Conservation (phyloP, 1,140 invertebrate species). For the Tetranychus cinnabarinus region DNA sequence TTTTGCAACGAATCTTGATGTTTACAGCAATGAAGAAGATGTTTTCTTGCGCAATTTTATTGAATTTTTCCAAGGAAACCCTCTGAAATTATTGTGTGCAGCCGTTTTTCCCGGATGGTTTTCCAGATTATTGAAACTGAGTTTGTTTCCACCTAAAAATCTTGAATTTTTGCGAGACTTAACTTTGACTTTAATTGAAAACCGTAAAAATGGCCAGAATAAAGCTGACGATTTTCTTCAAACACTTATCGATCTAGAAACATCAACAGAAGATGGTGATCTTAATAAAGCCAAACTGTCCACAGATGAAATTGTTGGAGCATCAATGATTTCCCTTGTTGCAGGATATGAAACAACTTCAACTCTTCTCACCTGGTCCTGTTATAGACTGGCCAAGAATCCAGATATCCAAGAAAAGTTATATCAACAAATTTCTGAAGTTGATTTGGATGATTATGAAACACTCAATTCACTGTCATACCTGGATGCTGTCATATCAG, state of each 20-base stretch:
- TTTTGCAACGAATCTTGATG: slow-evolving; percentile 28
- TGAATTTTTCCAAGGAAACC: background rate
- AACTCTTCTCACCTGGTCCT: slow-evolving; percentile 21
- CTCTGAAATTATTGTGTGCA: background rate
- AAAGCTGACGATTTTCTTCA: slow-evolving; percentile 12
- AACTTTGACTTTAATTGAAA: background rate
- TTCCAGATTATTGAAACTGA: background rate
- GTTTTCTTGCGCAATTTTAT: background rate
- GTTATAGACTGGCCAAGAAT: background rate
- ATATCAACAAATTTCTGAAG: slow-evolving; percentile 19
- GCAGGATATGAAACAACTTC: slow-evolving; percentile 27
- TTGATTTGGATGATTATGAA: slow-evolving; percentile 1
- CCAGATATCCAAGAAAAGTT: slow-evolving; percentile 23
- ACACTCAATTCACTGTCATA: slow-evolving; percentile 13
- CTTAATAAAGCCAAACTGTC: background rate
- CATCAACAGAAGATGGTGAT: background rate
- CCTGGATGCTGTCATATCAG: slow-evolving; percentile 21
- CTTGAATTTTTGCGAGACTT: background rate
- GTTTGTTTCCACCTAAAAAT: background rate
- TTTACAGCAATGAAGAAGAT: slow-evolving; percentile 24
- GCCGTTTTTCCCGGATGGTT: background rate
- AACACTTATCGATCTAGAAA: slow-evolving; percentile 10
- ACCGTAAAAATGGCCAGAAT: background rate
- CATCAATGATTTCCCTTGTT: slow-evolving; percentile 23
- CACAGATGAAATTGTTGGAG: slow-evolving; percentile 19